Conservation (phyloP, 2,797 vertebrate species). For the Cuniculus paca region DNA sequence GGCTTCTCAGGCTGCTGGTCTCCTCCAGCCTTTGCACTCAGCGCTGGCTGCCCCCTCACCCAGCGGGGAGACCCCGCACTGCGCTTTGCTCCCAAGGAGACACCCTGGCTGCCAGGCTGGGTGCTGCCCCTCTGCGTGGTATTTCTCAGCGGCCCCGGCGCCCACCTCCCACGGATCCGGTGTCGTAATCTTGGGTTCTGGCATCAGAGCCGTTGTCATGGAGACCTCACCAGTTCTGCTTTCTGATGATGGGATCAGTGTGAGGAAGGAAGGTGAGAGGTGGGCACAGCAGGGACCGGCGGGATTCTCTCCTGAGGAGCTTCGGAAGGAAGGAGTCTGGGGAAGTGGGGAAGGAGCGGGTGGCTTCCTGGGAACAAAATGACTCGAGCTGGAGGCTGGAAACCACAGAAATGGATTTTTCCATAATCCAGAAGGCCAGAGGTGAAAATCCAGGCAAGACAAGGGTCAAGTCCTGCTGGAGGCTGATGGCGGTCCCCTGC, state of each 20-base stretch:
- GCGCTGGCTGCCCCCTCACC: not conserved
- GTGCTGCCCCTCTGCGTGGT: not conserved
- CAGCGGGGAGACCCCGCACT: not conserved
- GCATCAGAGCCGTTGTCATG: slow-evolving; percentile 72
- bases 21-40: not conserved
- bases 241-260: not conserved
- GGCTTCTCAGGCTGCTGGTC: too few relatives aligned
- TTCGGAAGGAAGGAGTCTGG: not conserved
- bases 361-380: not conserved
- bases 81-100: not conserved
- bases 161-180: not conserved
- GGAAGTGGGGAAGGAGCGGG: not conserved
- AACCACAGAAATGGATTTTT: not conserved
- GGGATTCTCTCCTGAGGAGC: not conserved
- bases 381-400: not conserved
- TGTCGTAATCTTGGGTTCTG: slow-evolving; percentile 28
- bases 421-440: not conserved
- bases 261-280: not conserved
- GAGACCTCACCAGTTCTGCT: slow-evolving; percentile 13
- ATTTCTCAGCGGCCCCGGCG: not conserved
- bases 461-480: not conserved
- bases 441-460: not conserved
- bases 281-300: not conserved
- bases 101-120: not conserved
- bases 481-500: not conserved